A percentile compares a stretch with the other conserved stretches of the same genome.
Conservation (phyloP, 2,888 invertebrate species). For the Pterostichus madidus region DNA sequence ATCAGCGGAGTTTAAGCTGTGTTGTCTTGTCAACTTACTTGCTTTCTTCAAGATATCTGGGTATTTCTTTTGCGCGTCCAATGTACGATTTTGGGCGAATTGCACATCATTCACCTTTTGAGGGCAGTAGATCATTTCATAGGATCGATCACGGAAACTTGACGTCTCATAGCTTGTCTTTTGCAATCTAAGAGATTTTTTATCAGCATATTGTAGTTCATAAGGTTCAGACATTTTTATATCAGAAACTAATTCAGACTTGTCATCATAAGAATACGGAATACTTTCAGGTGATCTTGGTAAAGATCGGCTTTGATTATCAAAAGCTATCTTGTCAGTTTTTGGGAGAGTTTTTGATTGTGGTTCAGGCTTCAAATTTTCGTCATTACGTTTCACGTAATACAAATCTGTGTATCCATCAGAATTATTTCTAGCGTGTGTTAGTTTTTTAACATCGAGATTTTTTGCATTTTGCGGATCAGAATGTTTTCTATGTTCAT, state of each 20-base stretch:
- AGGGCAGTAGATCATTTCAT: slow-evolving; percentile 76
- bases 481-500: slow-evolving; percentile 65
- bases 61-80: slow-evolving; percentile 69
- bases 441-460: slow-evolving; percentile 41
- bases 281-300: slow-evolving; percentile 71
- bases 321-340: slow-evolving; percentile 51
- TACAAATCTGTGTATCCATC: slow-evolving; percentile 68
- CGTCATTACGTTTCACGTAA: slow-evolving; percentile 54
- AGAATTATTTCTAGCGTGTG: slow-evolving; percentile 72
- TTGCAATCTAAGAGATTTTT: slow-evolving; percentile 61
- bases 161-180: slow-evolving; percentile 25
- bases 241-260: slow-evolving; percentile 63
- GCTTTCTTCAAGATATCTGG: slow-evolving; percentile 70
- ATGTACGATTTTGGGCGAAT: slow-evolving; percentile 75
- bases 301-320: slow-evolving; percentile 73
- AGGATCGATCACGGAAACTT: slow-evolving; percentile 71
- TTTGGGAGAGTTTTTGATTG: slow-evolving; percentile 61
- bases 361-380: slow-evolving; percentile 19
- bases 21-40: slow-evolving; percentile 73
- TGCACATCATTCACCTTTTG: slow-evolving; percentile 75
- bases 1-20: slow-evolving; percentile 73
- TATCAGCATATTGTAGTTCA: slow-evolving; percentile 61
- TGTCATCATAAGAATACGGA: slow-evolving; percentile 56
- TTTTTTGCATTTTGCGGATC: slow-evolving; percentile 59
- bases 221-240: slow-evolving; percentile 62